Conservation (phyloP, 1,140 invertebrate genomes). For the Cheumatopsyche charites region DNA sequence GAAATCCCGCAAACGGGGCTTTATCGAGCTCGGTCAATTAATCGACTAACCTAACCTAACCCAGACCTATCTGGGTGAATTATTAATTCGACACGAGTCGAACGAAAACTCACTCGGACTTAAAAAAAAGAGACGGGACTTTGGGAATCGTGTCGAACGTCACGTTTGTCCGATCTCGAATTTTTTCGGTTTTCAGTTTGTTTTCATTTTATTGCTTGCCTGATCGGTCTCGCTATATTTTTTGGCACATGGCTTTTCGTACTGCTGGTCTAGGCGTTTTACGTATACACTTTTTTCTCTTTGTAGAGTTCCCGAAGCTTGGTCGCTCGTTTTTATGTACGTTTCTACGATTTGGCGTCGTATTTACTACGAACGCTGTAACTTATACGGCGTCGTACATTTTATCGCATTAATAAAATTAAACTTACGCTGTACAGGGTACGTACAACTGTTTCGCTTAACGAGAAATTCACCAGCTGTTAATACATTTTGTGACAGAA, state of each 20-base stretch:
- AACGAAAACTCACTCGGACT: neutral
- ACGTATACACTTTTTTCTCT: neutral
- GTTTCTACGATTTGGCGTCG: slow-evolving; percentile 11
- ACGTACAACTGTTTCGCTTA: too few species aligned
- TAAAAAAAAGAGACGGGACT: neutral
- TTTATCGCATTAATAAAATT: slow-evolving; percentile 16
- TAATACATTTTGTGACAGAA: too few species aligned
- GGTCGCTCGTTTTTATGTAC: slow-evolving; percentile 3
- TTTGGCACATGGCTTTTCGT: slow-evolving; percentile 1
- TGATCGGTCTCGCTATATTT: neutral
- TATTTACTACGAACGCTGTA: neutral
- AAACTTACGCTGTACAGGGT: neutral
- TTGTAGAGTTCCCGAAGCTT: neutral
- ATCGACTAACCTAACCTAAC: neutral
- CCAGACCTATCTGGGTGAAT: neutral
- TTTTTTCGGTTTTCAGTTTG: neutral
- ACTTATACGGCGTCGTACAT: slow-evolving; percentile 17
- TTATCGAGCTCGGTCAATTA: slow-evolving; percentile 11
- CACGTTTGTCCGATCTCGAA: neutral
- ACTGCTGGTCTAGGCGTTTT: neutral
- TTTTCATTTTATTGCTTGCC: too few species aligned
- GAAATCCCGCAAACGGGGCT: neutral
- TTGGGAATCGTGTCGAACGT: slow-evolving; percentile 6
- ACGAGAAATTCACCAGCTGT: too few species aligned
- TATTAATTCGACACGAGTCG: slow-evolving; percentile 3